Conservation (phyloP, 2,113 vertebrate genomes). For the Gallinago paraguaiae region DNA sequence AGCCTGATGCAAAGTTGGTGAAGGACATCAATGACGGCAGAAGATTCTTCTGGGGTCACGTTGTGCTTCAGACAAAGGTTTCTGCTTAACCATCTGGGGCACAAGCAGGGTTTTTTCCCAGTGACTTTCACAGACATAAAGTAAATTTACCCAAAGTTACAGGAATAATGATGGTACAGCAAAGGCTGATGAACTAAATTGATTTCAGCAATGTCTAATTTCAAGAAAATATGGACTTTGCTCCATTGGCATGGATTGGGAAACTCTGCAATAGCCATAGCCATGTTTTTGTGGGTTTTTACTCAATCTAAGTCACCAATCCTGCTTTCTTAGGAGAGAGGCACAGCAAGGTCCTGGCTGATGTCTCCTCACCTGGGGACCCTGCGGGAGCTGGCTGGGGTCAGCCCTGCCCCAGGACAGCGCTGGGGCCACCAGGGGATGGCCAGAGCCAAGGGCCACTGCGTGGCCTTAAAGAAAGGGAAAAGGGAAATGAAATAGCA, state of each 20-base stretch:
- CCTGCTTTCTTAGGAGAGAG: neutral
- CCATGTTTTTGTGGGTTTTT: neutral
- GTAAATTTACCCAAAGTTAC: neutral
- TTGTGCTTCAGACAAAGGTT: neutral
- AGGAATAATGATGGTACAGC: neutral
- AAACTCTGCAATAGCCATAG: neutral
- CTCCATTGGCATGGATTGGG: neutral
- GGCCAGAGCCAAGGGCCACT: neutral
- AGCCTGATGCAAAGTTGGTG: neutral
- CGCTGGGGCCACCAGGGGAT: neutral
- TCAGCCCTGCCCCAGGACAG: neutral
- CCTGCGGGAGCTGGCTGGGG: neutral
- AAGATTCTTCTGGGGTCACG: neutral
- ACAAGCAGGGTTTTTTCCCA: accelerated
- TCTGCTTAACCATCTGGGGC: neutral
- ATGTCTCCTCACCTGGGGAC: neutral
- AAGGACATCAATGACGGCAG: neutral
- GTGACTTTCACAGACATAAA: neutral
- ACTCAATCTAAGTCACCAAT: neutral
- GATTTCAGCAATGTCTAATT: neutral
- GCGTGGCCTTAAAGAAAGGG: neutral
- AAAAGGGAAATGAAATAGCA: neutral
- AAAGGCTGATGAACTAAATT: neutral
- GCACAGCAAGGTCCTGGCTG: neutral
- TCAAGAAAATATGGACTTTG: neutral